Conservation (phyloP, 2,797 vertebrate species). For the Microctenopoma lineatum region DNA sequence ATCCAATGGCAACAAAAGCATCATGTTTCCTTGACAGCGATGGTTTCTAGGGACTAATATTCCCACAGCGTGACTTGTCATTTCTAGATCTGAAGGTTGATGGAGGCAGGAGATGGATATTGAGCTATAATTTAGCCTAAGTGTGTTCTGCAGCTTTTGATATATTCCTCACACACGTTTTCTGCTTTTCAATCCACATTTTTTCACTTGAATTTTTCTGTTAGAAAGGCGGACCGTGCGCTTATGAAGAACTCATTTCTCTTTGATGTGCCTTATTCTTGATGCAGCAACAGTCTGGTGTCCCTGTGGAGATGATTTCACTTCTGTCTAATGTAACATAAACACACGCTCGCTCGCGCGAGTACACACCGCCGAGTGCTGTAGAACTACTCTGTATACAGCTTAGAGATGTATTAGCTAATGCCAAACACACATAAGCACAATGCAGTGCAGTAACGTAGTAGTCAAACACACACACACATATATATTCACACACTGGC, state of each 20-base stretch:
- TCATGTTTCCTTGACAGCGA: conserved; percentile 12
- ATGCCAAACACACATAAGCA: neutral
- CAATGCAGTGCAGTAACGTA: conserved; percentile 3
- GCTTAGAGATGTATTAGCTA: conserved; percentile 23
- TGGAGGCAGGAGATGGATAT: conserved; percentile 5
- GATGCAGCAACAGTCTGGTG: conserved; percentile 43
- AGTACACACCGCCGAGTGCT: conserved; percentile 20
- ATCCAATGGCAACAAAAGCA: conserved; percentile 15
- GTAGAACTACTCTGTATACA: conserved; percentile 36
- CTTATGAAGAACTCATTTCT: conserved; percentile 23
- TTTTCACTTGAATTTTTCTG: conserved; percentile 25
- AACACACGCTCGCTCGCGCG: conserved; percentile 35
- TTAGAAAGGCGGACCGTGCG: neutral
- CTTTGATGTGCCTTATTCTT: conserved; percentile 64
- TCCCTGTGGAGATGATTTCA: conserved; percentile 59
- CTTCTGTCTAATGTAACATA: conserved; percentile 55
- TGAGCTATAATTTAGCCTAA: neutral
- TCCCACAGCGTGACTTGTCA: conserved; percentile 13
- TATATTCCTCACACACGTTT: conserved; percentile 1
- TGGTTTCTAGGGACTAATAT: conserved; percentile 25
- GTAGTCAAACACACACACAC: neutral
- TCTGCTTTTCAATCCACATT: conserved; percentile 14
- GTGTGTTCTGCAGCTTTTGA: conserved; percentile 12
- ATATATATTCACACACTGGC: conserved; percentile 13
- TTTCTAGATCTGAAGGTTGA: neutral